Evolutionary conservation across 37 sponge, comb jelly and placozoan species (phyloP).

Genomic region (Haliclona indistincta): DNA sequence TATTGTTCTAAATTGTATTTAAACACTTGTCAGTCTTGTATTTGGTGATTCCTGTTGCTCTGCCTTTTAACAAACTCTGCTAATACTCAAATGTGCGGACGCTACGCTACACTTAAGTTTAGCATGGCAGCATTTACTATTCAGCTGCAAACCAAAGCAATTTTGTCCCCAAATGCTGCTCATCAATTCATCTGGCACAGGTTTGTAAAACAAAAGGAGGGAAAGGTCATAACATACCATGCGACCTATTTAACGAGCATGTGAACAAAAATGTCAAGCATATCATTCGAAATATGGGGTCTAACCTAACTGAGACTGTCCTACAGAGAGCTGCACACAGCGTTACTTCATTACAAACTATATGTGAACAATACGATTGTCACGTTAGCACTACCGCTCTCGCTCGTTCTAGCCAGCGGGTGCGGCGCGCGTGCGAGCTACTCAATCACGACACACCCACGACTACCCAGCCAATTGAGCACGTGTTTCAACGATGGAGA

Average conservation of each 20-base stretch:
- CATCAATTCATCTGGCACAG: conserved; percentile 27
- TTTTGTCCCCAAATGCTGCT: conserved; percentile 13
- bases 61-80: too few relatives aligned
- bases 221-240: conserved; percentile 31
- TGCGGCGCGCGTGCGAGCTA: too few relatives aligned
- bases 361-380: neutral
- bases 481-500: too few relatives aligned
- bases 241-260: conserved; percentile 26
- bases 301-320: conserved; percentile 21
- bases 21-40: too few relatives aligned
- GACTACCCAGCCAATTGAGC: too few relatives aligned
- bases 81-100: too few relatives aligned
- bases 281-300: conserved; percentile 31
- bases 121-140: conserved; percentile 14
- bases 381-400: too few relatives aligned
- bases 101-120: too few relatives aligned
- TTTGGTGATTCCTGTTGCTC: too few relatives aligned
- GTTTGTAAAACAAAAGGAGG: conserved; percentile 35
- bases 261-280: conserved; percentile 3
- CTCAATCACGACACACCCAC: too few relatives aligned
- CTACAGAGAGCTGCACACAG: conserved; percentile 21
- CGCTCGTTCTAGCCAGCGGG: too few relatives aligned
- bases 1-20: too few relatives aligned
- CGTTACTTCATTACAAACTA: neutral
- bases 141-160: neutral